Base-by-base conservation (phyloP, 2,113 vertebrate species). In the Ophiodon elongatus region DNA sequence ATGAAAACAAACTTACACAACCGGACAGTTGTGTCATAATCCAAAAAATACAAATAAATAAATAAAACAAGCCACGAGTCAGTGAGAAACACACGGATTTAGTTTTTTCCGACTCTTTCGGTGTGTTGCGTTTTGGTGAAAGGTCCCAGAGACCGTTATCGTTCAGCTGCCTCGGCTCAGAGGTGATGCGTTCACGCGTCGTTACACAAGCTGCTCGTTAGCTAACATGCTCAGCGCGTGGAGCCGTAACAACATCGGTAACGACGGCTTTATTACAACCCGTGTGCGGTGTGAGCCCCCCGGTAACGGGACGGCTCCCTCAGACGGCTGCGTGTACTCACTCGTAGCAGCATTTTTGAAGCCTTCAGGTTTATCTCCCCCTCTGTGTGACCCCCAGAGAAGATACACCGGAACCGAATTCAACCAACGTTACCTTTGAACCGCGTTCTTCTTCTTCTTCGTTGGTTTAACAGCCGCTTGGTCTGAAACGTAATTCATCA, bases 291-390 rank as follows among this genome's bases (percentile, higher is more conserved):
- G 0, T 0, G 4, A 5, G 1, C 4, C 6, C 1, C 6, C 1
- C 7, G 6, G 15, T 4, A 39, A 73, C 19, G 10, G n/a, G 2
- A 13, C 2, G 8, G 2, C 10, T 41, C 0, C 4, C 0, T 0
- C 2, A 41, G 62, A 37, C 6, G 0, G 27, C 0, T 8, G 1
- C 0, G 10, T 10, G 6, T 89, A 95, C 94, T 95, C 69, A 95
- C 95, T 73, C 92, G 87, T 86, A 95, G 72, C 41, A 95, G 73
- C 95, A 95, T 95, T 13, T 71, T 81, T 79, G 37, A 74, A 17
- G n/a, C 11, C 9, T 63, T 68, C 3, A 54, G 52, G 5, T 29
- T 75, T 27, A 27, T 73, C 47, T 84, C 21, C 59, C 17, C 71
- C 50, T 63, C 13, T 25, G 43, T 33, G 19, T 88, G 77, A 93